phyloP scores from a whole-genome alignment of 2,888 invertebrate genomes.

The Drosophila mettleri region DNA sequence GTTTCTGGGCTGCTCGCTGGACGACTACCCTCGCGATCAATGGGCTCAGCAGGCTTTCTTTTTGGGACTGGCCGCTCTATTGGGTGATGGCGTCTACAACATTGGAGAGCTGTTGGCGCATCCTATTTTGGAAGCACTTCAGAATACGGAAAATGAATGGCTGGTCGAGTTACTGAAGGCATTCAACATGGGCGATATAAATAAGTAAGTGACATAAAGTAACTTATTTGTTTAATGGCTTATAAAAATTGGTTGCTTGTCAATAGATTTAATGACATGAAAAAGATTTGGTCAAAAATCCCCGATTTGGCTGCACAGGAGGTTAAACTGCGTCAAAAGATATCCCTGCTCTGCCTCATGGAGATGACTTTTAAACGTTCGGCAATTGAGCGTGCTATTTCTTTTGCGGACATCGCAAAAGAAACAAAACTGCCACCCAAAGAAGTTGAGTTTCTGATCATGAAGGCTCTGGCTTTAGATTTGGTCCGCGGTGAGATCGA shows the following conservation, averaged over 20 bases:
- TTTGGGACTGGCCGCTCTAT: conserved; percentile 95
- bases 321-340: conserved; percentile 93
- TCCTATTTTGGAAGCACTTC: conserved; percentile 94
- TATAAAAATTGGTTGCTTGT: no score
- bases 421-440: conserved; percentile 93
- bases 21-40: conserved; percentile 88
- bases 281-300: conserved; percentile 89
- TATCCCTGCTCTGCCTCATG: conserved; percentile 97
- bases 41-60: conserved; percentile 94
- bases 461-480: conserved; percentile 98
- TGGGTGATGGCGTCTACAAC: conserved; percentile 98
- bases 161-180: conserved; percentile 93
- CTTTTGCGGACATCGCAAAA: conserved; percentile 95
- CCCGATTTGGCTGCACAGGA: conserved; percentile 94
- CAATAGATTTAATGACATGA: conserved; percentile 88
- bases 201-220: conserved; percentile 85
- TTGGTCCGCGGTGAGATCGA: conserved; percentile 97
- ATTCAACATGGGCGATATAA: conserved; percentile 94
- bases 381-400: conserved; percentile 93
- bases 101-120: conserved; percentile 98
- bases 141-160: conserved; percentile 93
- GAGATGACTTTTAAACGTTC: conserved; percentile 98
- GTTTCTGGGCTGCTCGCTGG: conserved; percentile 91
- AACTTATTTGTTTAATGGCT: not conserved
- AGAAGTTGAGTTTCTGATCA: conserved; percentile 97